phyloP scores from a whole-genome alignment of 2,888 invertebrate genomes.

The Agrochola lychnidis region DNA sequence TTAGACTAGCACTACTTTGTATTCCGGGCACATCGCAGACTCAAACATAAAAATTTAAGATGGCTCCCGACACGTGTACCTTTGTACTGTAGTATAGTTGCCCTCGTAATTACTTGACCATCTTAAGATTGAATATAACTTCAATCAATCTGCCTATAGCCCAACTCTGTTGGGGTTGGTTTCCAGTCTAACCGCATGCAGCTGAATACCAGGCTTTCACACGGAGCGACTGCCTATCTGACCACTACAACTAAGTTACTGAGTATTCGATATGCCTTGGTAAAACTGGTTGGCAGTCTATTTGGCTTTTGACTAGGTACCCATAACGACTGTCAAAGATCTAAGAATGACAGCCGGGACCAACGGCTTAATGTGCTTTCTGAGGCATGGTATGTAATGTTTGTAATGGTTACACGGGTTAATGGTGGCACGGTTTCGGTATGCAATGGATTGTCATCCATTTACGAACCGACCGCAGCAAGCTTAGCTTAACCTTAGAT shows the following conservation, averaged over 20 bases:
- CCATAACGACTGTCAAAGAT: background rate
- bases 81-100: background rate
- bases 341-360: background rate
- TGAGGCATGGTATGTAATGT: too few species aligned
- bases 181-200: background rate
- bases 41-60: constrained; percentile 35
- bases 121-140: background rate
- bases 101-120: background rate
- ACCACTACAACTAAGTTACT: too few species aligned
- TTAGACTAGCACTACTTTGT: constrained; percentile 54
- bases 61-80: constrained; percentile 12
- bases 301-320: background rate
- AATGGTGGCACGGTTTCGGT: too few species aligned
- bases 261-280: background rate
- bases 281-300: background rate
- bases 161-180: background rate
- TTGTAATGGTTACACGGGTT: too few species aligned
- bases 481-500: too few species aligned
- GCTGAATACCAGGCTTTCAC: background rate
- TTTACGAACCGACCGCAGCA: background rate
- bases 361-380: background rate
- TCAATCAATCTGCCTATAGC: too few species aligned
- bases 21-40: constrained; percentile 38
- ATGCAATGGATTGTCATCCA: too few species aligned
- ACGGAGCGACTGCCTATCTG: background rate